These are phyloP conservation scores for Trididemnum clinides DNA, from an alignment of 23 tunicate genomes.

Conservation along the genomic window DNA sequence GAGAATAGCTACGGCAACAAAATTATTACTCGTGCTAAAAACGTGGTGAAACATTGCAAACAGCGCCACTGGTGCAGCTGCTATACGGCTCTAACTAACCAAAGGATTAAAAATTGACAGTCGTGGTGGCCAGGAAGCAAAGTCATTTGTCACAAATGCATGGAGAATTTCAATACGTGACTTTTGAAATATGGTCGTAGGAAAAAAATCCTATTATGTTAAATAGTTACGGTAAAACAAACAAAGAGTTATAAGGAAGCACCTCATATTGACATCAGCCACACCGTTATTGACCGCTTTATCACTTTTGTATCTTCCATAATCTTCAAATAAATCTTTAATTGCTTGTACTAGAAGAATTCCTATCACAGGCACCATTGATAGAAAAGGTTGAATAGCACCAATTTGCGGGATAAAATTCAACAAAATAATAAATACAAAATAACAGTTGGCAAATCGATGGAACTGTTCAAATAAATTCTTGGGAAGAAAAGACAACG, in stretches of 20 bases:
- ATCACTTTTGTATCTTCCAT: slow-evolving; percentile 87
- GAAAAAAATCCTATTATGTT: no score
- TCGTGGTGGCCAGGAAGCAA: no score
- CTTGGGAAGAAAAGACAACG: slow-evolving; percentile 86
- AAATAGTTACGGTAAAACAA: background rate
- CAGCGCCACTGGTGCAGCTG: no score
- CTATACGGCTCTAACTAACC: no score
- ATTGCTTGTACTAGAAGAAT: slow-evolving; percentile 83
- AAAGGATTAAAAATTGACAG: no score
- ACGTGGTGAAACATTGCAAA: no score
- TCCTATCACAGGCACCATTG: slow-evolving; percentile 87
- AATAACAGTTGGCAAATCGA: slow-evolving; percentile 97
- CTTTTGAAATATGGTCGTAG: no score
- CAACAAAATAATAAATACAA: slow-evolving; percentile 84
- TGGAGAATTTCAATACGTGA: no score
- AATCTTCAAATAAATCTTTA: slow-evolving; percentile 93
- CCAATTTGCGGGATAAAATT: slow-evolving; percentile 91
- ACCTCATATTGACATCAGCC: slow-evolving; percentile 71
- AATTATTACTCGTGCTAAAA: no score
- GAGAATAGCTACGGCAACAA: no score
- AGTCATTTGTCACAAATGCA: no score
- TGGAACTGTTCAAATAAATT: slow-evolving; percentile 98
- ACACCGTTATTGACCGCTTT: slow-evolving; percentile 48
- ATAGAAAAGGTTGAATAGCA: slow-evolving; percentile 86
- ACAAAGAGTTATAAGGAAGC: background rate